A percentile compares a stretch with the other conserved stretches of the same genome.
Evolutionary conservation across 2,113 vertebrate species (phyloP).

Genomic region (Phrynosoma blainvillii): DNA sequence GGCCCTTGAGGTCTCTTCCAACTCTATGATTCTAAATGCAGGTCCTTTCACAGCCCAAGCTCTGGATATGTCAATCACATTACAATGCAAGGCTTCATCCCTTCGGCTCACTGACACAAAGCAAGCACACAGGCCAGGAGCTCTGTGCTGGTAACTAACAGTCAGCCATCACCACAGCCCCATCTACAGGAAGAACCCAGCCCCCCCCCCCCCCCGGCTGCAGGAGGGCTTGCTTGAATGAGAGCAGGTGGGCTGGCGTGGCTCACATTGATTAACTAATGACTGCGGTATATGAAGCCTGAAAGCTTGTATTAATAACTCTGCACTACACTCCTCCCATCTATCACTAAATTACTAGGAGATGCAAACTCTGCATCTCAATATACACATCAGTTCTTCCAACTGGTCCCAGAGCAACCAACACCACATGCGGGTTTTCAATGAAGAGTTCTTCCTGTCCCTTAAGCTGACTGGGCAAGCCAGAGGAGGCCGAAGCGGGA

Average conservation of each 20-base stretch:
- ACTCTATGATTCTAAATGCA: background rate
- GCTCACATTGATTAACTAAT: conserved; percentile 58
- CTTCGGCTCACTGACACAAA: background rate
- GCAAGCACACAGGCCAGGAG: rapidly evolving
- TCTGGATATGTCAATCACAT: conserved; percentile 6
- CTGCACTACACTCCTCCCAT: conserved; percentile 42
- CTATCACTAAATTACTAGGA: conserved; percentile 55
- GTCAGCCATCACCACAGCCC: background rate
- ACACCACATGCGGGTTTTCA: background rate
- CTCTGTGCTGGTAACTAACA: background rate
- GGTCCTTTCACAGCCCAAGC: background rate
- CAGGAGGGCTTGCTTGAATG: background rate
- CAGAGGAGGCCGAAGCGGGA: background rate
- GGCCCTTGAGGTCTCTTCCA: too few species aligned
- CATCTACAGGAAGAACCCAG: conserved; percentile 4
- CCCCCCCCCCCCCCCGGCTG: rapidly evolving
- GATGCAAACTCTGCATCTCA: conserved; percentile 53
- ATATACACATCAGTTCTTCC: conserved; percentile 14
- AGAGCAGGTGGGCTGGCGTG: background rate
- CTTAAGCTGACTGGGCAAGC: conserved; percentile 4
- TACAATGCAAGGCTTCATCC: background rate
- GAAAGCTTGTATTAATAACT: conserved; percentile 61
- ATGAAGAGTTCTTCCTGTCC: conserved; percentile 33
- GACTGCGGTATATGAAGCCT: conserved; percentile 52
- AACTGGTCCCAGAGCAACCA: background rate